Percentiles rank a stretch among this genome's conserved stretches.
Conservation (phyloP, 1,140 invertebrate genomes). For the Leptinotarsa texana region DNA sequence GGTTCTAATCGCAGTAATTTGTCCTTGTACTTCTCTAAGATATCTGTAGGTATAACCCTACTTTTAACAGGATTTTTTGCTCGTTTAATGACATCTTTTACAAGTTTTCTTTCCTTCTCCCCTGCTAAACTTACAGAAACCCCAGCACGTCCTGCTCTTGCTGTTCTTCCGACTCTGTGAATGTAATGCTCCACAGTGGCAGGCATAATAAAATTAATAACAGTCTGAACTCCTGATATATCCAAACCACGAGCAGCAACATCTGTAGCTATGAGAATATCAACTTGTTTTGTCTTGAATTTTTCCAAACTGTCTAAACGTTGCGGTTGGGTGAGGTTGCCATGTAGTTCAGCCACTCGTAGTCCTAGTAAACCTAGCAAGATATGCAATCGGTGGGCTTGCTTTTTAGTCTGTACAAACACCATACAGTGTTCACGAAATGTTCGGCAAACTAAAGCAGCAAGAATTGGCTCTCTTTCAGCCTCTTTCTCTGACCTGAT, state of each 20-base stretch:
- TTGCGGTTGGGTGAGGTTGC: constrained; percentile 91
- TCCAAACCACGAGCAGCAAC: constrained; percentile 95
- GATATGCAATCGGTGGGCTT: constrained; percentile 91
- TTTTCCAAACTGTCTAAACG: constrained; percentile 85
- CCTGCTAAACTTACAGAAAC: constrained; percentile 93
- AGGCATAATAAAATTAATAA: constrained; percentile 96
- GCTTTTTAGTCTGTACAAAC: constrained; percentile 94
- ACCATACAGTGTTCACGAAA: constrained; percentile 92
- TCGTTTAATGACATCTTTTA: constrained; percentile 90
- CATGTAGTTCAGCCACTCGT: constrained; percentile 87
- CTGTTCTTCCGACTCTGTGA: constrained; percentile 84
- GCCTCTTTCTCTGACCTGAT: constrained; percentile 80
- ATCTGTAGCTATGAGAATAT: constrained; percentile 94
- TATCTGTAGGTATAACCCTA: constrained; percentile 83
- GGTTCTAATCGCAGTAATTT: constrained; percentile 74
- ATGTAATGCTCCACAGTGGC: constrained; percentile 94
- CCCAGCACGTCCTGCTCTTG: constrained; percentile 86
- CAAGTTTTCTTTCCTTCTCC: constrained; percentile 85
- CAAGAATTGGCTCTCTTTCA: constrained; percentile 89
- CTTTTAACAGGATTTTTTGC: constrained; percentile 86
- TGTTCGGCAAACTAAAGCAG: constrained; percentile 89
- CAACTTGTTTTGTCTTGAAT: constrained; percentile 87
- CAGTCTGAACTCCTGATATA: constrained; percentile 94
- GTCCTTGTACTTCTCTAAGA: constrained; percentile 80
- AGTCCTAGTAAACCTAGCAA: constrained; percentile 77